Percentiles rank a stretch among this genome's conserved stretches.
phyloP scores from a whole-genome alignment of 2,888 invertebrate species.

The Idaea biselata region DNA sequence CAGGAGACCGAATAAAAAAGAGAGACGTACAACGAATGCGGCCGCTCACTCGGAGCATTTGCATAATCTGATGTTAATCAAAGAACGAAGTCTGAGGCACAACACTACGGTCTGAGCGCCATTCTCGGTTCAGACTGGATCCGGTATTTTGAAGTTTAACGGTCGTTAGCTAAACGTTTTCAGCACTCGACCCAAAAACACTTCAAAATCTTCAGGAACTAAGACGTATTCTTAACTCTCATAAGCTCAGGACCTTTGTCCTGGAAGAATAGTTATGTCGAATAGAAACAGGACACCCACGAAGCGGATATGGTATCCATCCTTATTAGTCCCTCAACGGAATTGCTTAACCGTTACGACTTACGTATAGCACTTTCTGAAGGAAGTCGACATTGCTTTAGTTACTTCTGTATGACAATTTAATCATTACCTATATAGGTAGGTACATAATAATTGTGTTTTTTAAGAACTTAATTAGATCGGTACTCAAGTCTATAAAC shows the following conservation, averaged over 20 bases:
- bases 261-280: not conserved
- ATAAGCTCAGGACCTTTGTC: not conserved
- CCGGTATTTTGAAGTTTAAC: slow-evolving; percentile 6
- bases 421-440: not conserved
- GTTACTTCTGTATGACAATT: slow-evolving; percentile 32
- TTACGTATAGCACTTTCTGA: slow-evolving; percentile 35
- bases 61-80: slow-evolving; percentile 81
- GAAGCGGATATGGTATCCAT: slow-evolving; percentile 47
- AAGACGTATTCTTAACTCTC: not conserved
- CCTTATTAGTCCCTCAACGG: slow-evolving; percentile 43
- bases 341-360: not conserved
- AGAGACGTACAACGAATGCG: slow-evolving; percentile 72
- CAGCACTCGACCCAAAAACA: not conserved
- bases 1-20: slow-evolving; percentile 67
- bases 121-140: slow-evolving; percentile 19
- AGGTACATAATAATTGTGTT: too few relatives aligned
- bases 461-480: not conserved
- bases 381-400: slow-evolving; percentile 40
- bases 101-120: slow-evolving; percentile 19
- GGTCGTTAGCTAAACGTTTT: not conserved
- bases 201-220: not conserved
- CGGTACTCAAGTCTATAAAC: too few relatives aligned
- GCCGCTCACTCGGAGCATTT: slow-evolving; percentile 74
- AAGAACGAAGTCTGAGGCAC: slow-evolving; percentile 53
- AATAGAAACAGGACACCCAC: slow-evolving; percentile 41